A percentile compares a stretch with the other conserved stretches of the same genome.
Evolutionary conservation across 2,888 invertebrate genomes (phyloP).

Genomic region (Ectemnius cavifrons): DNA sequence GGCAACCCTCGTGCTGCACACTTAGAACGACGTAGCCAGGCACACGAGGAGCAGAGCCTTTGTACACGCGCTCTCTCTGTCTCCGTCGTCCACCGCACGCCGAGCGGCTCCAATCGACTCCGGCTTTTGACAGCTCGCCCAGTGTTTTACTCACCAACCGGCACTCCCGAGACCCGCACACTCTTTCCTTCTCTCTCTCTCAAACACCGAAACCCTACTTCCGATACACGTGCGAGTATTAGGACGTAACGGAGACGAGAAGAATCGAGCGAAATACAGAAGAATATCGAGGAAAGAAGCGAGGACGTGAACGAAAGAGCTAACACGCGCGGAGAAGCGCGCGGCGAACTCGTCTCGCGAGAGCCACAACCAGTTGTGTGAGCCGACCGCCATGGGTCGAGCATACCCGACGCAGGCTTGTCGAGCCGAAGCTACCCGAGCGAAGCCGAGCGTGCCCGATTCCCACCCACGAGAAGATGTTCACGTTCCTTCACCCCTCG

Average conservation of each 20-base stretch:
- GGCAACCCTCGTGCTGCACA: neutral
- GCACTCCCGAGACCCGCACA: conserved; percentile 6
- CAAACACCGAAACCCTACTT: no score
- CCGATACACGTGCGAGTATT: no score
- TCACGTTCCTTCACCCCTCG: neutral
- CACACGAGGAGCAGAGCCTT: conserved; percentile 3
- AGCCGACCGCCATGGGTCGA: conserved; percentile 73
- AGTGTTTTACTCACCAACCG: conserved; percentile 12
- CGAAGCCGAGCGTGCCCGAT: conserved; percentile 57
- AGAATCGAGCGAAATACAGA: conserved; percentile 34
- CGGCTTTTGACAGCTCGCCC: conserved; percentile 44
- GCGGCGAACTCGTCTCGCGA: conserved; percentile 69
- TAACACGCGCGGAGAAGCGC: conserved; percentile 41
- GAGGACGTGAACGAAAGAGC: no score
- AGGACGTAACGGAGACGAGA: conserved; percentile 2
- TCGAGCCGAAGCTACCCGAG: conserved; percentile 61
- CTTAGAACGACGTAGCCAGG: neutral
- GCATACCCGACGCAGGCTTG: conserved; percentile 69
- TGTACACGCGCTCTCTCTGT: neutral
- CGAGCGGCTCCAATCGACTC: neutral
- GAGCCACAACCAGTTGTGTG: conserved; percentile 74
- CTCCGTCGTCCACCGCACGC: conserved; percentile 6
- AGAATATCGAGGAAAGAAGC: no score
- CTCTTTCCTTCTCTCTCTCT: no score
- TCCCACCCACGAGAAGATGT: conserved; percentile 59